Evolutionary conservation across 2,888 invertebrate species (phyloP), one percentile per base, ranked within the genome.

Genomic region (Amiota mariae): DNA sequence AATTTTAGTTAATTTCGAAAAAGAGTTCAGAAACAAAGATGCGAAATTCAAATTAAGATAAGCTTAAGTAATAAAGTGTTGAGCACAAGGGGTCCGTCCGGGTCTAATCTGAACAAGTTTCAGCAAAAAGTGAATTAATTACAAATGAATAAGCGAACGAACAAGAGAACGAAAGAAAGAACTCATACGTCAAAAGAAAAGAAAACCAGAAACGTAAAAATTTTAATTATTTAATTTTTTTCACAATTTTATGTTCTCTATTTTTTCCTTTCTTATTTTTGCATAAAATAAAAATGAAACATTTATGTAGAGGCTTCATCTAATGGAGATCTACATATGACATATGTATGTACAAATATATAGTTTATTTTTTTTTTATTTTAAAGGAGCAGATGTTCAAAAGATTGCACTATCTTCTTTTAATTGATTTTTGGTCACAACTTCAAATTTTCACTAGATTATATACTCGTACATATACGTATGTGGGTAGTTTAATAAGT

Each of bases 81-180:
- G 36, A 36, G 6, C 8, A 36, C 36, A 36, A 36, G 3, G 36
- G 36, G 36, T 36, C 36, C 8, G 36, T 36, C 36, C 8, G 36
- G 36, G 36, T 36, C 36, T 36, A 36, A 10, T 15, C 11, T 12
- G 48, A 66, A 66, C 66, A 49, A 66, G 66, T 66, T 66, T 66
- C n/a, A 15, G 13, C 63, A 46, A 64, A 36, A 64, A 64, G 63
- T 66, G 66, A 66, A 66, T 66, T 66, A 66, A 66, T 66, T 66
- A 66, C 49, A 36, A 36, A 36, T 36, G 36, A 36, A 36, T 36
- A 6, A 36, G 36, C 3, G 36, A 36, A 6, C 36, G 36, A 36
- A 36, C 36, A 24, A 24, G 3, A 3, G 36, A 36, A 36, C 6
- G 36, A 36, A 36, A 36, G 36, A 36, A 36, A 2, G 8, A 51